Evolutionary conservation across 2,113 vertebrate genomes (phyloP).

Genomic region (Galbula dea): DNA sequence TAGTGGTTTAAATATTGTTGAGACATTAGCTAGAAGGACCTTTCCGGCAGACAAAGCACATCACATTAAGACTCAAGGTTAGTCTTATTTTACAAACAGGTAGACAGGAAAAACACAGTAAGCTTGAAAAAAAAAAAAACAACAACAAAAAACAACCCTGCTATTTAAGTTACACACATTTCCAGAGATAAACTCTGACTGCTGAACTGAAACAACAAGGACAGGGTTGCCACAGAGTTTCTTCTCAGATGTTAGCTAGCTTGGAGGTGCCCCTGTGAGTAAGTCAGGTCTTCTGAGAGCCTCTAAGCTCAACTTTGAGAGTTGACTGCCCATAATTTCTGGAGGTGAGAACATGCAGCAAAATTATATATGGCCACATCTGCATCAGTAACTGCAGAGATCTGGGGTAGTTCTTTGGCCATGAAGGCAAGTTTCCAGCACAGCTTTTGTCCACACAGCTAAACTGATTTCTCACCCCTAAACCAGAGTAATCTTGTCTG

Average conservation of each 20-base stretch:
- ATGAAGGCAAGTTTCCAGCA: neutral
- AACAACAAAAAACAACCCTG: neutral
- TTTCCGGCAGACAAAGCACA: neutral
- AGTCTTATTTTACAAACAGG: neutral
- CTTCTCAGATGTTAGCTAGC: neutral
- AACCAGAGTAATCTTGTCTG: neutral
- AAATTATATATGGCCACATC: neutral
- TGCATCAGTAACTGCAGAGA: neutral
- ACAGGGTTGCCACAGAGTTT: fast-evolving
- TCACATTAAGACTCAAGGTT: neutral
- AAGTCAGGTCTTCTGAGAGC: neutral
- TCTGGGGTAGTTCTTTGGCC: neutral
- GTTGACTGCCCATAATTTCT: neutral
- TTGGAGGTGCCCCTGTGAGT: neutral
- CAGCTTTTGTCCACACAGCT: neutral
- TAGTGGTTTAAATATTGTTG: neutral
- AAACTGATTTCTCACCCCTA: neutral
- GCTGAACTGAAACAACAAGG: neutral
- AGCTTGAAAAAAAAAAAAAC: too few species aligned
- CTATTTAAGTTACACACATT: neutral
- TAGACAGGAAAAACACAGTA: neutral
- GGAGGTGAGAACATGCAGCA: neutral
- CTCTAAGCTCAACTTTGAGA: neutral
- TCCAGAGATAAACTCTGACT: neutral
- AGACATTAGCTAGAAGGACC: neutral